Conservation (phyloP, 2,113 vertebrate species). For the Chloebia gouldiae region DNA sequence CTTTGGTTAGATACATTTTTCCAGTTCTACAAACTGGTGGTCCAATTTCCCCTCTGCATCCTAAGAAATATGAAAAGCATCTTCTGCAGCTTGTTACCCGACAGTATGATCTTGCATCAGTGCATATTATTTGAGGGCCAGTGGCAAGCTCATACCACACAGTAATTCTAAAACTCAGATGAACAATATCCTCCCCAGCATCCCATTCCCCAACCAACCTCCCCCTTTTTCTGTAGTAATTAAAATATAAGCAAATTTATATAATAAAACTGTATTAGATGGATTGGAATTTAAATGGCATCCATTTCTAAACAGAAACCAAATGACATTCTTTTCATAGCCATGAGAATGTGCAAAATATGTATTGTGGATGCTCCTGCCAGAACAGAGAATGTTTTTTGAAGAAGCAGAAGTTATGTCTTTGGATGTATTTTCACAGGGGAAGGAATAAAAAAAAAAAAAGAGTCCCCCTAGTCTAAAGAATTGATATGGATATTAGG, state of each 20-base stretch:
- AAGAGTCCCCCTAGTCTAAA: accelerated
- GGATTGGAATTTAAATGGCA: background rate
- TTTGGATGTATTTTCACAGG: background rate
- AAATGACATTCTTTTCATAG: background rate
- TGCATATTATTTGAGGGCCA: background rate
- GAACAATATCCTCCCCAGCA: background rate
- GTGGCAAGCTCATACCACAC: background rate
- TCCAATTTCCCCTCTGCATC: background rate
- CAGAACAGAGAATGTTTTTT: background rate
- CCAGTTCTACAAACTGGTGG: background rate
- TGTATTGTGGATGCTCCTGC: background rate
- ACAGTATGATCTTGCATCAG: background rate
- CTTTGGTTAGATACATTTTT: background rate
- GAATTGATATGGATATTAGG: background rate
- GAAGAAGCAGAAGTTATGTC: background rate
- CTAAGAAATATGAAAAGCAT: background rate
- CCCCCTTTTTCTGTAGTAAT: background rate
- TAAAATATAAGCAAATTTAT: background rate
- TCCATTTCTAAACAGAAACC: background rate
- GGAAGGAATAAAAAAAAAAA: background rate
- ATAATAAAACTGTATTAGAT: background rate
- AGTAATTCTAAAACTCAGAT: background rate
- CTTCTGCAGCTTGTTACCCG: background rate
- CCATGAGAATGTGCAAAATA: background rate
- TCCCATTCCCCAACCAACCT: accelerated